These are phyloP conservation scores for Vicugna pacos DNA, from an alignment of 2,113 vertebrate genomes.

Conservation along the genomic window DNA sequence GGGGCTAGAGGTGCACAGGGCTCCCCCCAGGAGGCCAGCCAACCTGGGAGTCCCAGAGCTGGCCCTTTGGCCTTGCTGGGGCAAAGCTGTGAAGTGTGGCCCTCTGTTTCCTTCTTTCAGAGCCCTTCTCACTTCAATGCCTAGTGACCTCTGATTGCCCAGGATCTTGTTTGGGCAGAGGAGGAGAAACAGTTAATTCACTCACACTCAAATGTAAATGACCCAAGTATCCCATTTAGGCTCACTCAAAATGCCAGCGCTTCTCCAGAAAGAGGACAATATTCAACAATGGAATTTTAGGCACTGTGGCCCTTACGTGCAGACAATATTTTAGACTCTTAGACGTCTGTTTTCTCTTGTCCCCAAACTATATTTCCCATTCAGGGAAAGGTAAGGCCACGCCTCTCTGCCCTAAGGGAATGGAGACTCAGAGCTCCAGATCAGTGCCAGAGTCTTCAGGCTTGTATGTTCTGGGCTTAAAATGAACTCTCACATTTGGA, in stretches of 20 bases:
- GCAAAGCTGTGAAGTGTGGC: neutral
- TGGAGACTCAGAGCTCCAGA: neutral
- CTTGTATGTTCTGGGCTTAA: neutral
- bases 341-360: neutral
- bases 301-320: neutral
- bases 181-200: neutral
- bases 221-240: neutral
- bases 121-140: neutral
- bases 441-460: neutral
- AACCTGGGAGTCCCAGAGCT: neutral
- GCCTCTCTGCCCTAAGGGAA: no score
- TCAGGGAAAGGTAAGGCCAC: neutral
- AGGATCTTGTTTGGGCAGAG: neutral
- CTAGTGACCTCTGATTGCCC: neutral
- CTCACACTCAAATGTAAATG: neutral
- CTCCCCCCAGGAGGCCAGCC: neutral
- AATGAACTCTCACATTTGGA: neutral
- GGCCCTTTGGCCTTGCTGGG: neutral
- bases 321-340: neutral
- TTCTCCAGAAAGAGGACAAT: neutral
- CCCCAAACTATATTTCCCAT: neutral
- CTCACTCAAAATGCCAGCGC: neutral
- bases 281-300: neutral
- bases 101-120: conserved; percentile 52
- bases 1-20: neutral